phyloP scores from a whole-genome alignment of 1,140 invertebrate species.

The Drosophila persimilis region DNA sequence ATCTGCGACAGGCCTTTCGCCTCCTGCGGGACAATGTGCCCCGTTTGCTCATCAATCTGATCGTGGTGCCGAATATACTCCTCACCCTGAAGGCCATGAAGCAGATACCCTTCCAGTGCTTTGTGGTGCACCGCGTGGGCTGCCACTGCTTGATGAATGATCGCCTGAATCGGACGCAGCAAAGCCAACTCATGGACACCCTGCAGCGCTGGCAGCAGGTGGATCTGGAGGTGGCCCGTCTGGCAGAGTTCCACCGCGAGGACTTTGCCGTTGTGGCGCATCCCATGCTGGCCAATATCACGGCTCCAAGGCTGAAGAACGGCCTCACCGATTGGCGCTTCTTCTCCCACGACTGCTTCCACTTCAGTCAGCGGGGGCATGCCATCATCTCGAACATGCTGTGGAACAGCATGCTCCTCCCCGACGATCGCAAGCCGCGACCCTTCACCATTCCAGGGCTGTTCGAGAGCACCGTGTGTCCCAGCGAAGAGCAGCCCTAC shows the following conservation, averaged over 20 bases:
- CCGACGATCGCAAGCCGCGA: slow-evolving; percentile 66
- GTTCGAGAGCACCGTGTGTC: slow-evolving; percentile 45
- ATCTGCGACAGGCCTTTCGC: slow-evolving; percentile 57
- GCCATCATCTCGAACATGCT: slow-evolving; percentile 84
- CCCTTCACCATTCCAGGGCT: slow-evolving; percentile 25
- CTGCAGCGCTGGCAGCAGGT: slow-evolving; percentile 83
- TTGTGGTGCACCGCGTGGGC: slow-evolving; percentile 78
- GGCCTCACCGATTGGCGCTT: slow-evolving; percentile 85
- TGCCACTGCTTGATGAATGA: slow-evolving; percentile 85
- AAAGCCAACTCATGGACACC: slow-evolving; percentile 58
- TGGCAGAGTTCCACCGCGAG: slow-evolving; percentile 74
- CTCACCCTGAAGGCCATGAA: slow-evolving; percentile 62
- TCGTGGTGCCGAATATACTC: slow-evolving; percentile 69
- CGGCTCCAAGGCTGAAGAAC: slow-evolving; percentile 74
- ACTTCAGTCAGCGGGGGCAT: slow-evolving; percentile 87
- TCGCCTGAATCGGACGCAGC: slow-evolving; percentile 40
- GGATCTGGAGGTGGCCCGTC: slow-evolving; percentile 76
- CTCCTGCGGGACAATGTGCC: slow-evolving; percentile 72
- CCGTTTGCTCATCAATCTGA: slow-evolving; percentile 65
- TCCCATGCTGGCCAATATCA: slow-evolving; percentile 83
- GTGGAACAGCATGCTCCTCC: slow-evolving; percentile 87
- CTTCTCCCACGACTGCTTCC: slow-evolving; percentile 89
- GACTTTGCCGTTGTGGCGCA: slow-evolving; percentile 87
- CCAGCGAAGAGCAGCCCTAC: slow-evolving; percentile 54
- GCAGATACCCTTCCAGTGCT: slow-evolving; percentile 77